Evolutionary conservation across 2,113 vertebrate genomes (phyloP).

Genomic region (Mesitornis unicolor): DNA sequence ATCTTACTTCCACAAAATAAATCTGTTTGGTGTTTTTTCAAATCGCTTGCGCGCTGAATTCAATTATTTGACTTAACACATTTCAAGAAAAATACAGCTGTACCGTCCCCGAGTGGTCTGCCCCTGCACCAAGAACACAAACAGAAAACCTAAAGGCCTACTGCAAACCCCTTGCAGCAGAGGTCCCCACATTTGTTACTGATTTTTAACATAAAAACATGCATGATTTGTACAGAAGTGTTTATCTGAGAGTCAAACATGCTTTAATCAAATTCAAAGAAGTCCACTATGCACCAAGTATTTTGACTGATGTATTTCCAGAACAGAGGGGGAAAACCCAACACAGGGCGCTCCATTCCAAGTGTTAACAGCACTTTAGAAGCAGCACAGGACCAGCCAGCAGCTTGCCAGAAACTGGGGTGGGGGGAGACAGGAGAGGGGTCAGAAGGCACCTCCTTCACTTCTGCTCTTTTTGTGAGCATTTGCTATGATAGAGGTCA

Average conservation of each 20-base stretch:
- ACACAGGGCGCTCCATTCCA: no score
- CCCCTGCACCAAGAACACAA: not conserved
- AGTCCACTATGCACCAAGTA: not conserved
- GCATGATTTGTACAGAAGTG: not conserved
- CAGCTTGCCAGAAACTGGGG: not conserved
- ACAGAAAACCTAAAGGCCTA: not conserved
- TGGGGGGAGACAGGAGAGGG: not conserved
- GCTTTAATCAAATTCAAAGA: not conserved
- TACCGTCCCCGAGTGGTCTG: not conserved
- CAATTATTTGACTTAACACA: not conserved
- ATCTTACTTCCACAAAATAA: not conserved
- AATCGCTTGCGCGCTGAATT: not conserved
- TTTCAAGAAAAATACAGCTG: not conserved
- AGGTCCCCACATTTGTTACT: not conserved
- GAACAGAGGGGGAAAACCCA: not conserved
- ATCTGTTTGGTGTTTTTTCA: not conserved
- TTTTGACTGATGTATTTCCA: not conserved
- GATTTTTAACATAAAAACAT: not conserved
- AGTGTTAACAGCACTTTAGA: not conserved
- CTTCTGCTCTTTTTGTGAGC: not conserved
- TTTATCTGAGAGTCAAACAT: not conserved
- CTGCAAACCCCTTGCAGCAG: not conserved
- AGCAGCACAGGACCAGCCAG: not conserved
- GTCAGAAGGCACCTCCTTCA: not conserved
- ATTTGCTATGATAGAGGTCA: not conserved